Evolutionary conservation across 2,113 vertebrate species (phyloP).

Genomic region (Pelvicachromis taeniatus): DNA sequence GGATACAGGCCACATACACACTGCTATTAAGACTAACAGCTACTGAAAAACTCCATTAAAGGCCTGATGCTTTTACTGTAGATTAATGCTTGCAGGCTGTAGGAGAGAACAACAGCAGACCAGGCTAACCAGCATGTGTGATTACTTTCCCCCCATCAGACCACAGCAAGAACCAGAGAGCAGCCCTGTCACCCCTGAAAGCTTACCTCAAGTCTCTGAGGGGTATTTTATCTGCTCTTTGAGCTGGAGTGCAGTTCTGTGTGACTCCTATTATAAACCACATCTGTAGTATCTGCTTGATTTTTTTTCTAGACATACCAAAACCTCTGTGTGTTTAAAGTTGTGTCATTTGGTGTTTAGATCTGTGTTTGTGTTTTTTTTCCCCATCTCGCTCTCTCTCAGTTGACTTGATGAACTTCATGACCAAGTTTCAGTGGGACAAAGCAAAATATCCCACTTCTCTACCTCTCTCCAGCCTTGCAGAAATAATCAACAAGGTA

Average conservation of each 20-base stretch:
- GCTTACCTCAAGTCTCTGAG: slow-evolving; percentile 57
- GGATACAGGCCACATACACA: background rate
- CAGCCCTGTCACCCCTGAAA: slow-evolving; percentile 41
- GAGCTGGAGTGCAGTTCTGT: background rate
- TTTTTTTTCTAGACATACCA: background rate
- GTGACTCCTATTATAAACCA: background rate
- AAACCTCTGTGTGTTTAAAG: background rate
- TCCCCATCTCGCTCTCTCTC: slow-evolving; percentile 30
- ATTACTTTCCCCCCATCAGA: slow-evolving; percentile 44
- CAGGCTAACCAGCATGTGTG: background rate
- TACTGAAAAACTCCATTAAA: background rate
- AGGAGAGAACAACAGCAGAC: background rate
- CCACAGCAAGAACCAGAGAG: slow-evolving; percentile 30
- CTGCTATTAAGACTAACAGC: background rate
- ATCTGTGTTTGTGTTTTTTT: slow-evolving; percentile 5
- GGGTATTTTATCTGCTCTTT: slow-evolving; percentile 54
- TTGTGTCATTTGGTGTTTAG: background rate
- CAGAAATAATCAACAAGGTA: slow-evolving; percentile 90
- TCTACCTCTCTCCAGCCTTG: slow-evolving; percentile 83
- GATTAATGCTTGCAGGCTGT: background rate
- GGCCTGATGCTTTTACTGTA: background rate
- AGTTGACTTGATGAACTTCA: slow-evolving; percentile 86
- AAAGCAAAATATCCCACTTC: slow-evolving; percentile 91
- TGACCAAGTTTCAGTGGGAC: slow-evolving; percentile 95
- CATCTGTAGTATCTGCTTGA: background rate